These are phyloP conservation scores for Troilus luridus DNA, from an alignment of 2,888 invertebrate genomes.

Conservation along the genomic window DNA sequence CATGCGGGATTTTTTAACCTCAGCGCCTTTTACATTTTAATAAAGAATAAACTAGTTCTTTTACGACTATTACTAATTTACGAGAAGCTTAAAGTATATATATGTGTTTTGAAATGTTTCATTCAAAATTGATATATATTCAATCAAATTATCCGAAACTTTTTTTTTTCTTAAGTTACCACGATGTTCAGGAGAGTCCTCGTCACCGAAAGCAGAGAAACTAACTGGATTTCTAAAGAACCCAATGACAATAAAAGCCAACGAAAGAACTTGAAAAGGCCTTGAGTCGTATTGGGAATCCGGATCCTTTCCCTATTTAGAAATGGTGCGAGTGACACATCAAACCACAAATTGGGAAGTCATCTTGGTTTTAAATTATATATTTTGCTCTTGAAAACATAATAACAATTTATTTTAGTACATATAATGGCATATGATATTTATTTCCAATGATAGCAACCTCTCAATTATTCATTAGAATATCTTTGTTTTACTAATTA, in stretches of 20 bases:
- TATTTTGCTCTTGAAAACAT: neutral
- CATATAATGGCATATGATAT: neutral
- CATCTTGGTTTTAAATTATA: neutral
- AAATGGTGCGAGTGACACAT: neutral
- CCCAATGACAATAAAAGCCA: neutral
- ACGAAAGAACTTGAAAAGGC: neutral
- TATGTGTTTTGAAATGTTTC: too few species aligned
- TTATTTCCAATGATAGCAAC: neutral
- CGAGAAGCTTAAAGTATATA: too few species aligned
- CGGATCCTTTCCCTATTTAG: neutral
- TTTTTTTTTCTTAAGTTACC: neutral
- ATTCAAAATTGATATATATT: too few species aligned
- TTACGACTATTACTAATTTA: too few species aligned
- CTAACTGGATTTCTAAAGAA: neutral
- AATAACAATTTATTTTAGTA: too few species aligned
- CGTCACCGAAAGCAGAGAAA: conserved; percentile 1
- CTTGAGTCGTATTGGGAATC: neutral
- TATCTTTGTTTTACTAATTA: neutral
- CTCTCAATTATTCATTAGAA: neutral
- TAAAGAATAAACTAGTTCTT: too few species aligned
- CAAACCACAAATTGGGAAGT: neutral
- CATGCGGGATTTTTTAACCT: too few species aligned
- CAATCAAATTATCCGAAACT: too few species aligned
- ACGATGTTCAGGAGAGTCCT: neutral
- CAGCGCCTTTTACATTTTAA: too few species aligned